Evolutionary conservation across 2,888 invertebrate species (phyloP), one percentile per base, ranked within the genome.

Genomic region (Eurytoma californica): DNA sequence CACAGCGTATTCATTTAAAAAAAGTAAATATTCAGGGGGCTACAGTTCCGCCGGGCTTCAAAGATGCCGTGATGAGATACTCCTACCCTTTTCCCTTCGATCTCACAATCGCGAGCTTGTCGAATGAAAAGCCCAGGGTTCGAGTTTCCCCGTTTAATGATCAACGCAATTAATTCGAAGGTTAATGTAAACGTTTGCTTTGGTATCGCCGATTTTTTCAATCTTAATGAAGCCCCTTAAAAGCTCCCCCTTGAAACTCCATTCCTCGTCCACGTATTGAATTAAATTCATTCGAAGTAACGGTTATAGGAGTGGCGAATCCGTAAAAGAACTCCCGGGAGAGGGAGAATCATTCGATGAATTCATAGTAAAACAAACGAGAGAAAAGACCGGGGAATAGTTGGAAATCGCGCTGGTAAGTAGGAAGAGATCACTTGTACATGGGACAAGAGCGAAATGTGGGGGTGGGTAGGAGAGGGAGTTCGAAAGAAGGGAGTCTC

Each of bases 141-240:
- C 39, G 39, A 39, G 13, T 51, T 61, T 60, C 47, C 39, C 18
- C 28, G n/a, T 58, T 69, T 58, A 47, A 72, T 30, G 49, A 9
- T 39, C 13, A 13, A 16, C 39, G 30, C 58, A 67, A 74, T 75
- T 58, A 60, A 67, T 74, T 57, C 49, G 30, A 12, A 51, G 30
- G 55, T 39, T 16, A 73, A 66, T 49, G 55, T 57, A 74, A 74
- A 66, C 60, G 49, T 67, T 75, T 67, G 49, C 67, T 75, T 49
- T 49, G 51, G 51, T 51, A 60, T 18, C 28, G 49, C 49, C 57
- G 66, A 74, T 67, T 47, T 74, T 58, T 57, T 67, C 67, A 51
- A 67, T 74, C 53, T 55, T 65, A 47, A 73, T 55, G 66, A 73
- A 73, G 47, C 49, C 57, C 57, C 24, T 67, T n/a, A 67, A 58